Conservation (phyloP, 1,140 invertebrate genomes). For the Lysiphlebus fabarum region DNA sequence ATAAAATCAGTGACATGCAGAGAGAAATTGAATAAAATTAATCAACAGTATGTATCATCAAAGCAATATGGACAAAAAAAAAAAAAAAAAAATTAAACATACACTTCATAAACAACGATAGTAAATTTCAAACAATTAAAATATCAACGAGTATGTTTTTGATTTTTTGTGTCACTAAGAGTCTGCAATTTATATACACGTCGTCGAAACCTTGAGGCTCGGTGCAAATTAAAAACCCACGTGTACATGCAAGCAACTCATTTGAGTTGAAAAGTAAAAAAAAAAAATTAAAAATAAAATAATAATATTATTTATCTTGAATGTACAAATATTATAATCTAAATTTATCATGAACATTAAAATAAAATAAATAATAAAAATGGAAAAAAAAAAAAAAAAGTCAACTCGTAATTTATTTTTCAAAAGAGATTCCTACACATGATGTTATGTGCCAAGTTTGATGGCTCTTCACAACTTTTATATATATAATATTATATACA, state of each 20-base stretch:
- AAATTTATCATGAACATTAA: neutral
- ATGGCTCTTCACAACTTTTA: too few relatives aligned
- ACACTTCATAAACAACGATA: conserved; percentile 18
- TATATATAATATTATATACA: too few relatives aligned
- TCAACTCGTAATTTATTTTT: conserved; percentile 22
- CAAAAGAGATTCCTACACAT: conserved; percentile 3
- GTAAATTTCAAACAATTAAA: conserved; percentile 40
- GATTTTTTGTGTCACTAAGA: neutral
- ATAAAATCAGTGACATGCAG: neutral
- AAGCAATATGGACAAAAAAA: conserved; percentile 1
- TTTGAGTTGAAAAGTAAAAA: too few relatives aligned
- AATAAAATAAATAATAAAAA: conserved; percentile 5
- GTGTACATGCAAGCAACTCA: neutral
- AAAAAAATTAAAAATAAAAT: neutral
- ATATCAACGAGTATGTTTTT: conserved; percentile 23
- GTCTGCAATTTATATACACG: conserved; percentile 26
- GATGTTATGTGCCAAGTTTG: too few relatives aligned
- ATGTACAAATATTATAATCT: too few relatives aligned
- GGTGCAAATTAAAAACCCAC: conserved; percentile 25
- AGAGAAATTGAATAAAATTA: conserved; percentile 15
- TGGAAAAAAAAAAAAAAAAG: neutral
- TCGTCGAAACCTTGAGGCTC: conserved; percentile 20
- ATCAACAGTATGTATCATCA: conserved; percentile 6
- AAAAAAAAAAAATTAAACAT: conserved; percentile 14
- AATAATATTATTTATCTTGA: too few relatives aligned